Percentiles rank a stretch among this genome's conserved stretches.
Conservation (phyloP, 2,113 vertebrate species). For the Sapajus apella region DNA sequence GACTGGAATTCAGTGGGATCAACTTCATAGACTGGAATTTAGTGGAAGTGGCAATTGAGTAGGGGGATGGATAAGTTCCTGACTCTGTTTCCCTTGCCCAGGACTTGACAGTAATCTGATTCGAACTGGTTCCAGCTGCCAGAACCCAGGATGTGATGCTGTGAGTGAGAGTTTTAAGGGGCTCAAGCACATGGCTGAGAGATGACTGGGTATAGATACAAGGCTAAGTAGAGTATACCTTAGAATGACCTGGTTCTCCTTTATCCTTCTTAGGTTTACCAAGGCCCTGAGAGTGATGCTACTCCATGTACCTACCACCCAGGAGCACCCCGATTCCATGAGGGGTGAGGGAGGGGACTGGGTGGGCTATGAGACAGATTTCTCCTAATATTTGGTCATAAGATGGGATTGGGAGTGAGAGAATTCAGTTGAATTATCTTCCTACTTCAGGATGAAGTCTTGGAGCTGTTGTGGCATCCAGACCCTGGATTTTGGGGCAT, state of each 20-base stretch:
- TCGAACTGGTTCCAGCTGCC: conserved; percentile 88
- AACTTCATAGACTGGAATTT: neutral
- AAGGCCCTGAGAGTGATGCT: conserved; percentile 87
- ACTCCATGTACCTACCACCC: conserved; percentile 91
- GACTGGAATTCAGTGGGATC: neutral
- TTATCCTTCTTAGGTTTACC: conserved; percentile 86
- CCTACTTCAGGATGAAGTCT: conserved; percentile 91
- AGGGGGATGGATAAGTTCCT: conserved; percentile 13
- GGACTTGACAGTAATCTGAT: conserved; percentile 65
- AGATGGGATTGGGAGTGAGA: neutral
- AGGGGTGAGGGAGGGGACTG: conserved; percentile 89
- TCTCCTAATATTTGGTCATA: conserved; percentile 14
- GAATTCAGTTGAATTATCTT: conserved; percentile 44
- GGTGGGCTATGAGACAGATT: neutral
- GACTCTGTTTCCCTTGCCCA: conserved; percentile 52
- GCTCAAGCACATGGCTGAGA: neutral
- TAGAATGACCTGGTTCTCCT: neutral
- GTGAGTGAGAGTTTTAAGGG: conserved; percentile 84
- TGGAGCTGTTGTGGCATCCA: conserved; percentile 96
- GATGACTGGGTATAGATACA: neutral
- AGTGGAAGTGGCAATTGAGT: neutral
- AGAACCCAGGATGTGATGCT: conserved; percentile 93
- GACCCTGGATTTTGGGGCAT: conserved; percentile 93
- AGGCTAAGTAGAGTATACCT: neutral
- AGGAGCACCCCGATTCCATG: conserved; percentile 94